Conservation (phyloP, 2,888 invertebrate species). For the Hoplodrina blanda region DNA sequence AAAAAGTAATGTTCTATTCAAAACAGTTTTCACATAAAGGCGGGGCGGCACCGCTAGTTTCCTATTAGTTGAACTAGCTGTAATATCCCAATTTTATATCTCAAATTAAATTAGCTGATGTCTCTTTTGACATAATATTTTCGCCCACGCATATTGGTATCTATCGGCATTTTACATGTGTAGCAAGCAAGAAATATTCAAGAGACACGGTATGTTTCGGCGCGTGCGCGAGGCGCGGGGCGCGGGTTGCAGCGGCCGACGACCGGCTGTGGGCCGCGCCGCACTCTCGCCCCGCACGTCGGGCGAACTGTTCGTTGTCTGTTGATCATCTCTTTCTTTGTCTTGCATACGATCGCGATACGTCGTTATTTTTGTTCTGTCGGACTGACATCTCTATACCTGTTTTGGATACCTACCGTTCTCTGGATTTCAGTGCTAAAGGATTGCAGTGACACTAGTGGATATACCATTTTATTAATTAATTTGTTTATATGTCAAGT, state of each 20-base stretch:
- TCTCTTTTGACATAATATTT: conserved; percentile 66
- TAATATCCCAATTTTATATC: conserved; percentile 42
- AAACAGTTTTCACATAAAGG: background rate
- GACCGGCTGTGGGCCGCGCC: conserved; percentile 76
- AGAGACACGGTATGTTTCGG: conserved; percentile 78
- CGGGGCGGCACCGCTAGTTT: background rate
- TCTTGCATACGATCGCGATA: conserved; percentile 77
- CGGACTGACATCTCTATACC: conserved; percentile 63
- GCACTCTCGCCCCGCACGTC: conserved; percentile 84
- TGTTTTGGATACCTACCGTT: conserved; percentile 69
- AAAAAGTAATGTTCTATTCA: too few relatives aligned
- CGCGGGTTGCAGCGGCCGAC: conserved; percentile 71
- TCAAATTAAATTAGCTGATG: conserved; percentile 44
- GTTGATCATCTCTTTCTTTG: conserved; percentile 75
- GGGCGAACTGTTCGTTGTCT: conserved; percentile 72
- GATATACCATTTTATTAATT: conserved; percentile 67
- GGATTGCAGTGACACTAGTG: conserved; percentile 87
- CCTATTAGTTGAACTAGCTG: conserved; percentile 8
- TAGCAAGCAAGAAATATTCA: conserved; percentile 79
- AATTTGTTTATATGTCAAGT: conserved; percentile 53
- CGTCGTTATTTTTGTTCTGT: conserved; percentile 83
- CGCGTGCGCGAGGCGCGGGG: conserved; percentile 81
- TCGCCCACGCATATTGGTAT: conserved; percentile 77
- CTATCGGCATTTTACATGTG: conserved; percentile 82
- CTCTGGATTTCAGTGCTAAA: conserved; percentile 87